Base-by-base conservation (phyloP, 2,888 invertebrate species). In the Bimastos eiseni region DNA sequence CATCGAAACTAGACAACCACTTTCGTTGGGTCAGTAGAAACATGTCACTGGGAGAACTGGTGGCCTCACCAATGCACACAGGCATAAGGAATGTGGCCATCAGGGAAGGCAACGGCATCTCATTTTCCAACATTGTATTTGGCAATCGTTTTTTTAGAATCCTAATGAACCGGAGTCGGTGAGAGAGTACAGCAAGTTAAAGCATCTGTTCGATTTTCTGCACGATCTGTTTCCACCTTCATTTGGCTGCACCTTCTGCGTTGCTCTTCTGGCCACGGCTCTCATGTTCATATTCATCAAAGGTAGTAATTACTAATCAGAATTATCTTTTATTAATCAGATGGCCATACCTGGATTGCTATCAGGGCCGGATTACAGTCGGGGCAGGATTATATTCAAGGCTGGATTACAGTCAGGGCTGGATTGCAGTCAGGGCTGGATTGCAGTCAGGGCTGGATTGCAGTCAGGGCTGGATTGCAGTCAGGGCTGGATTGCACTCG, bases 171-270 rank as follows among this genome's bases (percentile, higher is more conserved):
- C 55, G 33, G n/a, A 37, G 33, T 33, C 44, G 70, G 38, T 15
- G 88, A 89, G 17, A 38, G 34, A 83, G 89, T 55, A 37, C 84
- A 88, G 49, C 33, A 33, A 90, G 13, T 55, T 91, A 41, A 84
- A 86, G 84, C n/a, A 70, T 34, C 41, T 89, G 44, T 41, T 92
- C 90, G 38, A 89, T 41, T 49, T n/a, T 36, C 44, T 92, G n/a
- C 91, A 92, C 34, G 34, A 36, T 49, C 55, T 90, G 86, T 30
- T 90, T 30, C 91, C 91, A 1, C 91, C 92, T 49, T 88, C 93
- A 17, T 94, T 94, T 83, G 94, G 94, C 36, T 94, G 94, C 91
- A 92, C 91, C 15, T 93, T 94, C 91, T 93, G 94, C n/a, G 92
- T 94, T 92, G 93, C 94, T 11, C 44, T 94, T n/a, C 92, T 94